Evolutionary conservation across 2,888 invertebrate genomes (phyloP).

Genomic region (Apeira syringaria): DNA sequence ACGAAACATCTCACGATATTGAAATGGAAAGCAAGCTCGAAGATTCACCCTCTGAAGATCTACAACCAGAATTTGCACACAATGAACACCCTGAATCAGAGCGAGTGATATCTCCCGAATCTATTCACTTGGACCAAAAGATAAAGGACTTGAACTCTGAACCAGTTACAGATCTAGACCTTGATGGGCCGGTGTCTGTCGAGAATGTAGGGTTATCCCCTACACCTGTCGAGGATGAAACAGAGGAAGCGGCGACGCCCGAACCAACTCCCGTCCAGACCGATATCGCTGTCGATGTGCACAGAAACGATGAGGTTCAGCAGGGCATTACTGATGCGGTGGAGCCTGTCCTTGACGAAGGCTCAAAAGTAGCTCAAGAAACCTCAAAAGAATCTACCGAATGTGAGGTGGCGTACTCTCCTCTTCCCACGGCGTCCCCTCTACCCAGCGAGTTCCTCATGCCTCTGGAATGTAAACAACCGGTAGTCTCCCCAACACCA

Average conservation of each 20-base stretch:
- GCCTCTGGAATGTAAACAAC: conserved; percentile 8
- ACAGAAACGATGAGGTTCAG: conserved; percentile 7
- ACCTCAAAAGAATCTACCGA: too few relatives aligned
- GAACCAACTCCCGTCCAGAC: conserved; percentile 29
- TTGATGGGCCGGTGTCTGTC: conserved; percentile 6
- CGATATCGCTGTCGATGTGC: conserved; percentile 12
- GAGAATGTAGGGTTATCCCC: conserved; percentile 21
- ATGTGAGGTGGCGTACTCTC: too few relatives aligned
- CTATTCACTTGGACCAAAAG: conserved; percentile 15
- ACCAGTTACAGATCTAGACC: conserved; percentile 3
- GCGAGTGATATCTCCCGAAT: conserved; percentile 28
- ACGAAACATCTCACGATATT: conserved; percentile 63
- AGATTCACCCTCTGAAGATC: conserved; percentile 49
- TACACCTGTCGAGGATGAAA: conserved; percentile 33
- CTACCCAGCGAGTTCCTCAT: conserved; percentile 21
- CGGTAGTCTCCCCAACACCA: too few relatives aligned
- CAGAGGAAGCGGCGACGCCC: conserved; percentile 37
- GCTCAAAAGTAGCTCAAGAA: background rate
- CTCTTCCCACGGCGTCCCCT: background rate
- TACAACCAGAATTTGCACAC: conserved; percentile 13
- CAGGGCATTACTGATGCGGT: background rate
- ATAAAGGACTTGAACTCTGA: conserved; percentile 5
- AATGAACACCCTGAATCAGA: conserved; percentile 16
- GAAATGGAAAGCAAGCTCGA: conserved; percentile 64
- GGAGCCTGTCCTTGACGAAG: background rate